Conservation (phyloP, 2,888 invertebrate species). For the Mamestra brassicae region DNA sequence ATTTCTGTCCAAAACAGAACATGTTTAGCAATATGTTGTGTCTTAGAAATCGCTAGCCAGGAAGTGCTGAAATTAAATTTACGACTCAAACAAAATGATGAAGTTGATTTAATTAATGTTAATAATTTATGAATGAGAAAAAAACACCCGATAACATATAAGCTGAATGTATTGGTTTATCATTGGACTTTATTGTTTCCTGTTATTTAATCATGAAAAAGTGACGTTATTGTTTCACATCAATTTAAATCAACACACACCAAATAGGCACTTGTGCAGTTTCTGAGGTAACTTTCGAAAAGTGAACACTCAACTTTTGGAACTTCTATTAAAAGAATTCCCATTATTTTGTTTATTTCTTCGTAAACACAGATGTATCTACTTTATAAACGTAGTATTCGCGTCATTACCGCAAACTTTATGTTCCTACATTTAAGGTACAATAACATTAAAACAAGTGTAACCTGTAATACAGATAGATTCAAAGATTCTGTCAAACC, state of each 20-base stretch:
- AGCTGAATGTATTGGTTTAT: neutral
- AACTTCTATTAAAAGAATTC: neutral
- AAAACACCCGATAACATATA: neutral
- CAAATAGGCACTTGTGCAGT: neutral
- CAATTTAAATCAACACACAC: neutral
- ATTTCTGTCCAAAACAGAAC: neutral
- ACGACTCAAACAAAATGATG: neutral
- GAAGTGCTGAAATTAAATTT: neutral
- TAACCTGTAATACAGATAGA: no score
- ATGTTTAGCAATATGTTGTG: neutral
- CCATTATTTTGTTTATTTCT: neutral
- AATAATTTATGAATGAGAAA: neutral
- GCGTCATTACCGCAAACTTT: neutral
- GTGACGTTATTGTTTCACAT: neutral
- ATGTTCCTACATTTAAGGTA: neutral
- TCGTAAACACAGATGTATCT: neutral
- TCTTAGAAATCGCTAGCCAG: neutral
- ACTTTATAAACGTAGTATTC: neutral
- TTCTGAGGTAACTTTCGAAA: neutral
- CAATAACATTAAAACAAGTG: neutral
- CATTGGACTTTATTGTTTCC: neutral
- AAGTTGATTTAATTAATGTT: no score
- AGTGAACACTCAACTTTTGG: neutral
- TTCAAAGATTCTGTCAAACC: neutral
- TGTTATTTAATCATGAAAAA: neutral